A percentile compares a stretch with the other conserved stretches of the same genome.
Conservation (phyloP, 1,140 invertebrate genomes). For the Zaprionus capensis region DNA sequence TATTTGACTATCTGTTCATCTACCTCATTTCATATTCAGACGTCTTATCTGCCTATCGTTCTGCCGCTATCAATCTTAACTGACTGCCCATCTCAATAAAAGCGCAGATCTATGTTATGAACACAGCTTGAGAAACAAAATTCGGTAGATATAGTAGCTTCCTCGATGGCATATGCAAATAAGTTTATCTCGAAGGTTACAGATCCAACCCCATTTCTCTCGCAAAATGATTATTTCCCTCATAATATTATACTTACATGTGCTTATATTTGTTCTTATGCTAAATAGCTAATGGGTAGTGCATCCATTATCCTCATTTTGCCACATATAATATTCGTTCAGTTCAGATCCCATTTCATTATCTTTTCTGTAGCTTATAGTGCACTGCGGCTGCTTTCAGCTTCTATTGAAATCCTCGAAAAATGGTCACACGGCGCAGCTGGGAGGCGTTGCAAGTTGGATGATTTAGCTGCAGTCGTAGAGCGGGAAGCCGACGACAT, state of each 20-base stretch:
- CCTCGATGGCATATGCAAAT: not conserved
- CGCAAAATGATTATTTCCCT: not conserved
- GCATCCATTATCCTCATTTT: not conserved
- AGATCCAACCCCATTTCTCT: not conserved
- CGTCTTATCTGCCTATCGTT: too few relatives aligned
- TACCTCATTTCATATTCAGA: too few relatives aligned
- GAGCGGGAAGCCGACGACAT: conserved; percentile 17
- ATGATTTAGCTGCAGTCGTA: not conserved
- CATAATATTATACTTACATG: not conserved
- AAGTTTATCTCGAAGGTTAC: not conserved
- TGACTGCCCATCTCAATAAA: not conserved
- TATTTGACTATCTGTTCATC: too few relatives aligned
- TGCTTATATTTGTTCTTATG: not conserved
- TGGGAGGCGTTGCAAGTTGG: not conserved
- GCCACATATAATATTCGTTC: not conserved
- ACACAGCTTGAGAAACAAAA: not conserved
- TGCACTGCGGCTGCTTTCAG: conserved; percentile 23
- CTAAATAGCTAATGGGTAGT: not conserved
- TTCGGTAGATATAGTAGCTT: not conserved
- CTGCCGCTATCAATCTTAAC: not conserved
- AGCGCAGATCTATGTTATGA: not conserved
- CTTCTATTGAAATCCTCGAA: conserved; percentile 11
- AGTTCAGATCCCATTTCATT: not conserved
- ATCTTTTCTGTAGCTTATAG: not conserved
- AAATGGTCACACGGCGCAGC: not conserved